Base-by-base conservation (phyloP, 1,140 invertebrate genomes). In the Cyclargus thomasi region DNA sequence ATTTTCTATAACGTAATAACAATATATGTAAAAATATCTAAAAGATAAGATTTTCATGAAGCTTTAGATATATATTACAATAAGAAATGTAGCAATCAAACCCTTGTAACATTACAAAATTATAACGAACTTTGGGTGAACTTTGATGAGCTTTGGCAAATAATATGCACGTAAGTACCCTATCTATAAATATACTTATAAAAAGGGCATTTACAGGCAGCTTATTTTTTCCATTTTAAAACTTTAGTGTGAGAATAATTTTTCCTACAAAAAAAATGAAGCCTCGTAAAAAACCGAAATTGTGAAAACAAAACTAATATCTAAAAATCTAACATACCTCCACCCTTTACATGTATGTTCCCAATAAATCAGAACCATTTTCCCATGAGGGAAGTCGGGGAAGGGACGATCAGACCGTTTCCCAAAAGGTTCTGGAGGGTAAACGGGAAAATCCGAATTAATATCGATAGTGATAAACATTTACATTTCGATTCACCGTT, bases 391-490 rank as follows among this genome's bases (percentile, higher is more conserved):
- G 39, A 47, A 8, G 14, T 70, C 72, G 72, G 73, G 76, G 81
- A 83, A 71, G 71, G 72, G 72, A 29, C 29, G 29, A 29, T 80
- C 74, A 76, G 71, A 75, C 68, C 68, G 75, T 80, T 85, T 82
- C 82, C 82, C 79, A 76, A 86, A 85, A 86, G 83, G 82, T 78
- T 70, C 77, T 76, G 77, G 70, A 47, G 39, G 39, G 39, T 71
- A 76, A 70, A 71, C 76, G 75, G 75, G 78, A 83, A 83, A 80
- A 82, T 86, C 82, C 85, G 80, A 88, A 86, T 88, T 88, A 86
- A 86, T 86, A 78, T 81, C 76, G 76, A 73, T 73, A 78, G 74
- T 71, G 78, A 78, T 83, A 80, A 83, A 82, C 77, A 80, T 85
- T 78, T 80, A 76, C 75, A 79, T 81, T 69, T 72, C 70, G 72